phyloP scores from a whole-genome alignment of 92 coral and sea anemone genomes.

The Anthopleura xanthogrammica region DNA sequence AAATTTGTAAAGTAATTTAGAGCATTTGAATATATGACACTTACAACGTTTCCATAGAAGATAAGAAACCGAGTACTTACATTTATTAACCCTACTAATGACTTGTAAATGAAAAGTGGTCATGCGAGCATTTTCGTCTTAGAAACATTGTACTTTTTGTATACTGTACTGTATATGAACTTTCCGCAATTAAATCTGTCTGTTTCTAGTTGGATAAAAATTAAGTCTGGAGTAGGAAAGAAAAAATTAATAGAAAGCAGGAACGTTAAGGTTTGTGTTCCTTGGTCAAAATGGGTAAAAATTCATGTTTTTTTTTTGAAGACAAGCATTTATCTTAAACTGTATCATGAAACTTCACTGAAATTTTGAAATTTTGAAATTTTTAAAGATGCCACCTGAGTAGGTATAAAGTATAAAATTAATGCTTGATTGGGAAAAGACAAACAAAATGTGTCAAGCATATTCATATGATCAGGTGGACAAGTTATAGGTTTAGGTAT shows the following conservation, averaged over 20 bases:
- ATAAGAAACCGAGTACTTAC: background rate
- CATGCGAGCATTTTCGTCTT: background rate
- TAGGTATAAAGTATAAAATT: background rate
- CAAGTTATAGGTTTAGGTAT: too few species aligned
- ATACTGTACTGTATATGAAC: too few species aligned
- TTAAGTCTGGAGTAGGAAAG: too few species aligned
- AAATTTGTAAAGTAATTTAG: background rate
- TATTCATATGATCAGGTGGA: too few species aligned
- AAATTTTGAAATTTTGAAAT: too few species aligned
- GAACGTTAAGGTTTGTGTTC: too few species aligned
- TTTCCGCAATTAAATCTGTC: background rate
- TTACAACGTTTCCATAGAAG: background rate
- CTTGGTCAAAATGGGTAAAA: too few species aligned
- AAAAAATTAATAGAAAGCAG: too few species aligned
- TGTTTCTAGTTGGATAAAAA: background rate
- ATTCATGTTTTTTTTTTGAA: too few species aligned
- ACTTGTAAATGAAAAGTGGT: conserved; percentile 2
- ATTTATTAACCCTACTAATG: background rate
- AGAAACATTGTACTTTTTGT: background rate
- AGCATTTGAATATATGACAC: background rate
- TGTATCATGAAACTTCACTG: too few species aligned
- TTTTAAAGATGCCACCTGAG: background rate
- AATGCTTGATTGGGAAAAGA: background rate
- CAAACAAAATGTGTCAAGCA: background rate
- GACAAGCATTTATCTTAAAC: too few species aligned